Percentiles rank a stretch among this genome's conserved stretches.
Evolutionary conservation across 2,797 vertebrate species (phyloP).

Genomic region (Acrossocheilus fasciatus): DNA sequence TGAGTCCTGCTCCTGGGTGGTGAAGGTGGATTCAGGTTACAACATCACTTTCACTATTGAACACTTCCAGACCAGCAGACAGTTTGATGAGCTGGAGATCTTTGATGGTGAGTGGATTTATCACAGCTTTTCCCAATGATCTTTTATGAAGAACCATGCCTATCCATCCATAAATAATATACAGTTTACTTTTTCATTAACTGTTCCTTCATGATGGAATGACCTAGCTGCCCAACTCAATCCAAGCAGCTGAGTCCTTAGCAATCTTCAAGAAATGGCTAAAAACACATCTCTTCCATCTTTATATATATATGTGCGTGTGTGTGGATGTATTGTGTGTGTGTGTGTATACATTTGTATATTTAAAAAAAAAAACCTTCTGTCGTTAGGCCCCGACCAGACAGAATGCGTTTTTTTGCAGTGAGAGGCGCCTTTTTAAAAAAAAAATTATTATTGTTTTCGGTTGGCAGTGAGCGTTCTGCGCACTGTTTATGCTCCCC

Average conservation of each 20-base stretch:
- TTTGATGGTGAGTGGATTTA: conserved; percentile 79
- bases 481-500: no score
- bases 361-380: no score
- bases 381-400: background rate
- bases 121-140: background rate
- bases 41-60: conserved; percentile 95
- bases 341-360: no score
- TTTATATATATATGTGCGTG: no score
- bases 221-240: background rate
- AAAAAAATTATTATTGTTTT: no score
- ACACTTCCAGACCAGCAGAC: conserved; percentile 95
- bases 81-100: conserved; percentile 96
- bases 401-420: background rate
- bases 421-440: no score
- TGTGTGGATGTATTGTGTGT: no score
- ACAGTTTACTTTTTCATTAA: background rate
- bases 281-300: background rate
- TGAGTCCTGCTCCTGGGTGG: conserved; percentile 97
- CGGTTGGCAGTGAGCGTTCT: background rate
- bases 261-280: background rate
- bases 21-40: conserved; percentile 90
- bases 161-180: no score
- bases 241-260: background rate
- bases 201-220: background rate
- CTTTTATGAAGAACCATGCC: background rate